These are phyloP conservation scores for Rhagoletis zephyria DNA, from an alignment of 1,140 invertebrate species.

Conservation along the genomic window DNA sequence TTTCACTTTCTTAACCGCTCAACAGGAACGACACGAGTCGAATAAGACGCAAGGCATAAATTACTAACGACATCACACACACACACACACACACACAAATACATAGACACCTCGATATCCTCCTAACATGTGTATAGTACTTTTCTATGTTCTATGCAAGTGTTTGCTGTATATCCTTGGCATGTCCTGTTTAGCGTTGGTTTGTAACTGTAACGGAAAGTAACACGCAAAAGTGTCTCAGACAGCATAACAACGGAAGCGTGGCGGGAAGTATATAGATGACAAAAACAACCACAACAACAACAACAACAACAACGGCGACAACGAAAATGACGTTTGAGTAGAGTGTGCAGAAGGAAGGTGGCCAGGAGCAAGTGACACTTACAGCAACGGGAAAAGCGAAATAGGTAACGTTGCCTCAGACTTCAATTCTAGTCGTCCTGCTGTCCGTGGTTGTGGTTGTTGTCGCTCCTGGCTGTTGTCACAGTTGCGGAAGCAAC, in stretches of 20 bases:
- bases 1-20: conserved; percentile 63
- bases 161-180: conserved; percentile 43
- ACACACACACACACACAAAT: not conserved
- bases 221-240: conserved; percentile 38
- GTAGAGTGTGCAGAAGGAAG: not conserved
- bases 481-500: conserved; percentile 42
- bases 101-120: not conserved
- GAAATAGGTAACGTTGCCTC: not conserved
- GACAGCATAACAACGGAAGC: conserved; percentile 23
- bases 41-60: conserved; percentile 16
- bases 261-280: not conserved
- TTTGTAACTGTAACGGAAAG: conserved; percentile 53
- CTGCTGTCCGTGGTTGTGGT: not conserved
- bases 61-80: not conserved
- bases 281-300: too few species aligned
- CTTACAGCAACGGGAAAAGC: not conserved
- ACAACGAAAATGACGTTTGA: too few species aligned
- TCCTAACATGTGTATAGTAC: conserved; percentile 2
- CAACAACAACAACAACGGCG: not conserved
- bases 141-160: not conserved
- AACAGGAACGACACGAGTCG: conserved; percentile 35
- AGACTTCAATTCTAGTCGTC: not conserved
- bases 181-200: conserved; percentile 17
- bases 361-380: not conserved
- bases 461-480: conserved; percentile 5